Conservation (phyloP, 1,140 invertebrate species). For the Agrilus planipennis region DNA sequence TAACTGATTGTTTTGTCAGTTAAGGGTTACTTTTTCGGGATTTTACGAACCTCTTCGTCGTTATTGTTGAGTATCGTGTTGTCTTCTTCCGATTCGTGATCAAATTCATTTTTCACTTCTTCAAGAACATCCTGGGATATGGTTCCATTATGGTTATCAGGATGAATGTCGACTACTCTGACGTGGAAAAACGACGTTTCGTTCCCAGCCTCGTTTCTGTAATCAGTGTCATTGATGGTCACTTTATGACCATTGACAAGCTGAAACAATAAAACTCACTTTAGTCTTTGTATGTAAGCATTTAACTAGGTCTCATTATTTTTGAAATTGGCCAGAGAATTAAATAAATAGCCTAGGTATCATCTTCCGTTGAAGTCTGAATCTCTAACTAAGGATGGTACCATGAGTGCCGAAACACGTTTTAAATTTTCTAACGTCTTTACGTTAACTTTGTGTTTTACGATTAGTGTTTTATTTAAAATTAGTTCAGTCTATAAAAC, state of each 20-base stretch:
- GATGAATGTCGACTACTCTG: conserved; percentile 40
- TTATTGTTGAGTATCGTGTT: conserved; percentile 22
- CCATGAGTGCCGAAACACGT: background rate
- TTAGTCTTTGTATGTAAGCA: background rate
- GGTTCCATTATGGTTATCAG: conserved; percentile 28
- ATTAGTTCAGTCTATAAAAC: too few relatives aligned
- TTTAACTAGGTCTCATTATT: background rate
- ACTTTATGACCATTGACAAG: conserved; percentile 43
- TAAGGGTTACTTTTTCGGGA: conserved; percentile 1
- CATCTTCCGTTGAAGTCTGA: background rate
- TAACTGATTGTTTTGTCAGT: too few relatives aligned
- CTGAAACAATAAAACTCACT: conserved; percentile 24
- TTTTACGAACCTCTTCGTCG: conserved; percentile 28
- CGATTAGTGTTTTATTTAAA: too few relatives aligned
- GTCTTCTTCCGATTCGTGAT: conserved; percentile 23
- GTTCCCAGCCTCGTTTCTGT: conserved; percentile 33
- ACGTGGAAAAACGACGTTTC: conserved; percentile 36
- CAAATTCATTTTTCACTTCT: conserved; percentile 8
- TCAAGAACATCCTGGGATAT: conserved; percentile 21
- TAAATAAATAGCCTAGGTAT: background rate
- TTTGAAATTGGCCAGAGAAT: background rate
- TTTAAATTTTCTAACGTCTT: background rate
- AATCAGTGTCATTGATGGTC: conserved; percentile 45
- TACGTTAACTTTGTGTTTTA: too few relatives aligned
- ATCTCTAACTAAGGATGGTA: too few relatives aligned